Evolutionary conservation across 2,888 invertebrate genomes (phyloP).

Genomic region (Serrognathus titanus): DNA sequence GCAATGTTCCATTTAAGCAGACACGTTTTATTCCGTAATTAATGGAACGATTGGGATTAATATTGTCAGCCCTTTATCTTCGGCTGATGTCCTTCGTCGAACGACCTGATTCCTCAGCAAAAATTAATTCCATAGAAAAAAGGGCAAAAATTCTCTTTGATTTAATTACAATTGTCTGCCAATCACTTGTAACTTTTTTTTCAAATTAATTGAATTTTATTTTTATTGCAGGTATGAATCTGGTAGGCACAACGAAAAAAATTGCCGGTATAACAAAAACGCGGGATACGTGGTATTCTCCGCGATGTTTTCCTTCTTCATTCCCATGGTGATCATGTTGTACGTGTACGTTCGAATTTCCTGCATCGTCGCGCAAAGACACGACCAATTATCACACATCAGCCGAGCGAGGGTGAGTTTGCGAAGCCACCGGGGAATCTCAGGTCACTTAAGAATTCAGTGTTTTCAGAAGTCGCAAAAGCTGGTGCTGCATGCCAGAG

Average conservation of each 20-base stretch:
- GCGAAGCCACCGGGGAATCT: background rate
- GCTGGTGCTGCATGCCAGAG: constrained; percentile 40
- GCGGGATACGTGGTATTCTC: constrained; percentile 94
- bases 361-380: constrained; percentile 75
- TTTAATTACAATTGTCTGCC: no score
- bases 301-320: constrained; percentile 93
- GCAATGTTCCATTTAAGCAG: no score
- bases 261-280: constrained; percentile 86
- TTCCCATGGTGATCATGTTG: constrained; percentile 93
- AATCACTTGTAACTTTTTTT: no score
- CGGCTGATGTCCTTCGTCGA: no score
- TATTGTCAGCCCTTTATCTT: no score
- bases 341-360: constrained; percentile 90
- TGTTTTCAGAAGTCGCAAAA: constrained; percentile 44
- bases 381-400: constrained; percentile 69
- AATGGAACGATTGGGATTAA: no score
- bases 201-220: no score
- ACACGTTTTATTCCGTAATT: no score
- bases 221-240: constrained; percentile 65
- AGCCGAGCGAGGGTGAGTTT: constrained; percentile 47
- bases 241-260: constrained; percentile 62
- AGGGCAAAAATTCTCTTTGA: no score
- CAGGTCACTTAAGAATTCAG: background rate
- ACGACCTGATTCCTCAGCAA: no score
- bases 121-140: no score